phyloP scores from a whole-genome alignment of 2,888 invertebrate genomes.

The Aporophyla nigra region DNA sequence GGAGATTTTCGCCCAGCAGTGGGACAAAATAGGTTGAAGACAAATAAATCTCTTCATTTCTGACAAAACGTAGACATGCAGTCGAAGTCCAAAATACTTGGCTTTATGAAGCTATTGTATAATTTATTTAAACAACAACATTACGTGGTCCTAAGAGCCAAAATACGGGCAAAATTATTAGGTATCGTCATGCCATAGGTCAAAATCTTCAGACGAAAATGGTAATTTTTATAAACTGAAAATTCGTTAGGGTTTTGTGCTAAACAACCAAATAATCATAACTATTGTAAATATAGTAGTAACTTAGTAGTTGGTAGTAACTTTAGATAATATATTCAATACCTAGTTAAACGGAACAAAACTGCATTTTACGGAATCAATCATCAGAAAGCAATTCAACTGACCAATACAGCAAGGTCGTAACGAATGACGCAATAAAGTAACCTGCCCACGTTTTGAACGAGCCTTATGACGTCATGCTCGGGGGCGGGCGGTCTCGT shows the following conservation, averaged over 20 bases:
- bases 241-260: background rate
- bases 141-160: background rate
- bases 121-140: background rate
- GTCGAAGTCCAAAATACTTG: background rate
- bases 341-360: background rate
- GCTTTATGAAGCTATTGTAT: background rate
- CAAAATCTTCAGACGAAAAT: background rate
- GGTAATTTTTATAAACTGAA: background rate
- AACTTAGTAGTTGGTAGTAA: background rate
- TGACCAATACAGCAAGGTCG: conserved; percentile 60
- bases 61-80: background rate
- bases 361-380: conserved; percentile 17
- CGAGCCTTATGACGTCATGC: conserved; percentile 61
- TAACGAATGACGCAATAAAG: conserved; percentile 59
- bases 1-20: background rate
- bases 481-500: conserved; percentile 43
- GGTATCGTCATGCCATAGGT: background rate
- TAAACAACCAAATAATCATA: background rate
- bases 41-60: background rate
- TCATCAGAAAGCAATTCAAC: conserved; percentile 41
- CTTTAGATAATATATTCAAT: background rate
- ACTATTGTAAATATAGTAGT: background rate
- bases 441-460: conserved; percentile 59
- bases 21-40: background rate
- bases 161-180: background rate